phyloP scores from a whole-genome alignment of 2,113 vertebrate genomes.

The Regulus satrapa region DNA sequence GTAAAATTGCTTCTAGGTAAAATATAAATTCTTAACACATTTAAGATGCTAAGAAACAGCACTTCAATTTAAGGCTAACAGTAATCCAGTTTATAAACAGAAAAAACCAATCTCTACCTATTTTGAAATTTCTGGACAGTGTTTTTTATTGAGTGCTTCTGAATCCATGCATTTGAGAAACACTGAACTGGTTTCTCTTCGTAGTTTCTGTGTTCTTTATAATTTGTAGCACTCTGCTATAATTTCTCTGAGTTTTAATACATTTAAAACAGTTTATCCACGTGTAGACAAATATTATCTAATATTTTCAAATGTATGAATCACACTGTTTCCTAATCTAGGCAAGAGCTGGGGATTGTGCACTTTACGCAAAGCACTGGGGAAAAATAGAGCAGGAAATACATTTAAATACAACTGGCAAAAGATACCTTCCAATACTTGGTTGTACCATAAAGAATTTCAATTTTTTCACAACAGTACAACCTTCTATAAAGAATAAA shows the following conservation, averaged over 20 bases:
- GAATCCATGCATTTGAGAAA: not conserved
- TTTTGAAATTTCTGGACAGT: not conserved
- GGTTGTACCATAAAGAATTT: not conserved
- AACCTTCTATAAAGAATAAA: not conserved
- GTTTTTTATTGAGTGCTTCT: not conserved
- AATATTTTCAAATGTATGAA: rapidly evolving
- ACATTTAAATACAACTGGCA: not conserved
- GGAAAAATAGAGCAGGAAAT: not conserved
- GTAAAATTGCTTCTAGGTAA: not conserved
- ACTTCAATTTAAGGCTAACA: not conserved
- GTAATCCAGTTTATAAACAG: not conserved
- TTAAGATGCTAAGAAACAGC: not conserved
- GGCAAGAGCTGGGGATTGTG: not conserved
- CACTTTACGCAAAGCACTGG: not conserved
- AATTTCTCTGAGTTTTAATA: not conserved
- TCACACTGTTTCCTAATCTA: not conserved
- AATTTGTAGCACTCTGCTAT: not conserved
- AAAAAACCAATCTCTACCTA: not conserved
- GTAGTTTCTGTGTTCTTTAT: not conserved
- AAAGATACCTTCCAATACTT: not conserved
- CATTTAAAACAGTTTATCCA: not conserved
- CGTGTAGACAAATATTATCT: not conserved
- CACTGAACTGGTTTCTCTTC: not conserved
- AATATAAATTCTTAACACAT: not conserved
- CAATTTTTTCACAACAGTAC: not conserved